These are phyloP conservation scores for Hephaestus fuliginosus DNA, from an alignment of 2,797 vertebrate species.

Conservation along the genomic window DNA sequence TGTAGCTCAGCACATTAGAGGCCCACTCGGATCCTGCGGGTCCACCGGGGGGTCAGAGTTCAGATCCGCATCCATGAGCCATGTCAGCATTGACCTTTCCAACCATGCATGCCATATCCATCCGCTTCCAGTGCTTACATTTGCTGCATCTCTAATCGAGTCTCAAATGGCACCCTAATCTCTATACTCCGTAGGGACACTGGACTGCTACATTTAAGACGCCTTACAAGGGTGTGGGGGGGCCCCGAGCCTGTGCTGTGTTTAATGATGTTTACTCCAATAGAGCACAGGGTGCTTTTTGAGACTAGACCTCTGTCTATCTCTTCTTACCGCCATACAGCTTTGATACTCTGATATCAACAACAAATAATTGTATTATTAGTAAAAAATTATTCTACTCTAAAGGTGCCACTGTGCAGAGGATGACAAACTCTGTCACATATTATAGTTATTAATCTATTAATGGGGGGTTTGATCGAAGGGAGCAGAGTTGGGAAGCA, in stretches of 20 bases:
- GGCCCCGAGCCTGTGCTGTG: conserved; percentile 56
- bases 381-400: conserved; percentile 78
- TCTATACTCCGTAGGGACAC: conserved; percentile 56
- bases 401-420: conserved; percentile 85
- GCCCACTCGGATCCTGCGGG: conserved; percentile 58
- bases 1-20: conserved; percentile 68
- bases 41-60: conserved; percentile 62
- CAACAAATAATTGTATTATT: conserved; percentile 81
- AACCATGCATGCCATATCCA: conserved; percentile 81
- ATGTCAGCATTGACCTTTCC: conserved; percentile 78
- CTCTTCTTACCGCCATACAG: conserved; percentile 75
- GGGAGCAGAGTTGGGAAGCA: conserved; percentile 62
- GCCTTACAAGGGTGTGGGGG: conserved; percentile 64
- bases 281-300: conserved; percentile 74
- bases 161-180: conserved; percentile 77
- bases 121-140: conserved; percentile 78
- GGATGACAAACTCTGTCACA: conserved; percentile 79
- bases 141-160: conserved; percentile 59
- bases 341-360: conserved; percentile 80
- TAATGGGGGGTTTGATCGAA: conserved; percentile 42
- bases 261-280: conserved; percentile 73
- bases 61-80: conserved; percentile 82
- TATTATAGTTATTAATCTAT: conserved; percentile 78
- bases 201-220: conserved; percentile 66
- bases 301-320: conserved; percentile 66